These are phyloP conservation scores for Ispidina picta DNA, from an alignment of 2,797 vertebrate genomes.

Conservation along the genomic window DNA sequence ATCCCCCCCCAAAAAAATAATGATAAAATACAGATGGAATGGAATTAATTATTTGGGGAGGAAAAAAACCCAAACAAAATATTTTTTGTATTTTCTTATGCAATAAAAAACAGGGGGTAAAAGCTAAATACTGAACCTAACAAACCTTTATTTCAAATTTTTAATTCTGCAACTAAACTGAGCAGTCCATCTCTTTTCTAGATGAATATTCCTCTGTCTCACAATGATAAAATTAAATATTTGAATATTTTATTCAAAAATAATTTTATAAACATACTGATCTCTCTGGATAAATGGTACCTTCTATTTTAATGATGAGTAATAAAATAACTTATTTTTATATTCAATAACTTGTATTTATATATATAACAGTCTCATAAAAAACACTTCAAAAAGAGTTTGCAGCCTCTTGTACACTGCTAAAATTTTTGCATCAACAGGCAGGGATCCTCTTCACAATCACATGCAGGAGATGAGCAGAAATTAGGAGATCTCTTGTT, in stretches of 20 bases:
- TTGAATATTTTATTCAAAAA: neutral
- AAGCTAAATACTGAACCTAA: neutral
- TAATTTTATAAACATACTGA: neutral
- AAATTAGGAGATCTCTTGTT: neutral
- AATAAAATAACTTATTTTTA: neutral
- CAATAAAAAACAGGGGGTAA: neutral
- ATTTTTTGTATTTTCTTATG: neutral
- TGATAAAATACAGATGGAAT: neutral
- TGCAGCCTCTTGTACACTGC: neutral
- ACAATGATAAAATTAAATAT: neutral
- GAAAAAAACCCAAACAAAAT: fast-evolving
- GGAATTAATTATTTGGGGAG: neutral
- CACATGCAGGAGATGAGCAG: neutral
- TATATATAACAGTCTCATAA: neutral
- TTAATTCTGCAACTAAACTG: neutral
- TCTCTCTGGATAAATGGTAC: neutral
- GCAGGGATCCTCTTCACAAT: neutral
- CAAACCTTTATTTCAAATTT: neutral
- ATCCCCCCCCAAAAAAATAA: too few species aligned
- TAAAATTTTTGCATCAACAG: neutral
- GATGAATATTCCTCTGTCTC: neutral
- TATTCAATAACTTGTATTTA: neutral
- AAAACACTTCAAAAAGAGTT: neutral
- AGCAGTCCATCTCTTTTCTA: neutral
- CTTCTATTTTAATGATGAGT: neutral